Evolutionary conservation across 2,113 vertebrate species (phyloP).

Genomic region (Ameiurus melas): DNA sequence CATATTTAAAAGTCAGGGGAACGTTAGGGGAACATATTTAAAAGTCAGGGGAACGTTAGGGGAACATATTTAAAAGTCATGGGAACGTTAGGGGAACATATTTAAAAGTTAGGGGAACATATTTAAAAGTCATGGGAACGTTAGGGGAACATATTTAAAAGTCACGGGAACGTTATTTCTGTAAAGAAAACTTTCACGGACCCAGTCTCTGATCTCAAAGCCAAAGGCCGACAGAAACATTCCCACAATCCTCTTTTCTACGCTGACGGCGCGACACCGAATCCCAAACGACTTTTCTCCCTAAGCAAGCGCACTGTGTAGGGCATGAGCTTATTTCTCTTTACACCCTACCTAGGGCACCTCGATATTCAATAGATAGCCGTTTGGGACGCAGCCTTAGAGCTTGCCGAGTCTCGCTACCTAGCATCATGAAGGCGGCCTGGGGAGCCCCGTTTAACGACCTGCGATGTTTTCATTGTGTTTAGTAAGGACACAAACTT

Average conservation of each 20-base stretch:
- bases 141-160: no score
- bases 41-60: no score
- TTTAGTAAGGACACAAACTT: constrained; percentile 53
- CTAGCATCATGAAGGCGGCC: constrained; percentile 64
- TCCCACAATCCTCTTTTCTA: constrained; percentile 43
- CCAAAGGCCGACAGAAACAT: no score
- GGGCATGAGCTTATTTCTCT: neutral
- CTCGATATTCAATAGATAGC: neutral
- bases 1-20: no score
- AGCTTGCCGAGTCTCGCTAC: constrained; percentile 31
- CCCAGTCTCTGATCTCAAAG: neutral
- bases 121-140: neutral
- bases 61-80: no score
- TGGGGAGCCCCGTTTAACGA: constrained; percentile 61
- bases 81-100: neutral
- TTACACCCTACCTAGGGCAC: neutral
- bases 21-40: neutral
- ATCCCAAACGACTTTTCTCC: neutral
- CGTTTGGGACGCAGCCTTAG: constrained; percentile 5
- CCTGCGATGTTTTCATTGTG: constrained; percentile 60
- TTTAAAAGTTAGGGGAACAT: neutral
- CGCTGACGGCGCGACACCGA: no score
- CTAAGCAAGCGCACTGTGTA: neutral
- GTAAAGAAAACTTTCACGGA: neutral
- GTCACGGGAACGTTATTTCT: neutral